phyloP scores from a whole-genome alignment of 2,888 invertebrate genomes.

The Drosophila atripex region DNA sequence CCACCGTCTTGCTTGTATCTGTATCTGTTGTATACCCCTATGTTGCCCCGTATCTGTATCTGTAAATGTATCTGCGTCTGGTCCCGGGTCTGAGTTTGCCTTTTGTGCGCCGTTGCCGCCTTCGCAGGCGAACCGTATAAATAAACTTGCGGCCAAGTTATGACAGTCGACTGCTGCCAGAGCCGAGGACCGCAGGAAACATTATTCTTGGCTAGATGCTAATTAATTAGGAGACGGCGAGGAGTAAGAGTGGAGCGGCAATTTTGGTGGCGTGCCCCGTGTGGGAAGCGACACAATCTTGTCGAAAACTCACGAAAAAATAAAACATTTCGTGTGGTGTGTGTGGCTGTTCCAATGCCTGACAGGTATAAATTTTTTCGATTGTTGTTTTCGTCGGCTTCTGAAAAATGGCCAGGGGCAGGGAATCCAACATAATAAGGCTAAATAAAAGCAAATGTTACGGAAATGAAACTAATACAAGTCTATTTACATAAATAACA shows the following conservation, averaged over 20 bases:
- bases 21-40: not conserved
- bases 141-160: conserved; percentile 69
- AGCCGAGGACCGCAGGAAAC: conserved; percentile 62
- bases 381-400: conserved; percentile 34
- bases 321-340: conserved; percentile 43
- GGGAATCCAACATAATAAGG: conserved; percentile 7
- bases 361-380: conserved; percentile 49
- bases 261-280: conserved; percentile 35
- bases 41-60: conserved; percentile 3
- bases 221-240: conserved; percentile 65
- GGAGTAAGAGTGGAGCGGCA: conserved; percentile 23
- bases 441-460: conserved; percentile 8
- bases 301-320: conserved; percentile 17
- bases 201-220: conserved; percentile 78
- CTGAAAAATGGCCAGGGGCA: conserved; percentile 12
- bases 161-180: conserved; percentile 57
- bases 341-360: conserved; percentile 21
- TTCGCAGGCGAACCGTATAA: conserved; percentile 50
- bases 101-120: conserved; percentile 22
- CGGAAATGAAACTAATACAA: conserved; percentile 16
- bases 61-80: conserved; percentile 1
- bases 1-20: conserved; percentile 12
- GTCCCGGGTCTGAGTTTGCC: conserved; percentile 1
- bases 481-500: conserved; percentile 3
- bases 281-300: conserved; percentile 22